phyloP scores from a whole-genome alignment of 2,113 vertebrate genomes.

The Paratilapia polleni region DNA sequence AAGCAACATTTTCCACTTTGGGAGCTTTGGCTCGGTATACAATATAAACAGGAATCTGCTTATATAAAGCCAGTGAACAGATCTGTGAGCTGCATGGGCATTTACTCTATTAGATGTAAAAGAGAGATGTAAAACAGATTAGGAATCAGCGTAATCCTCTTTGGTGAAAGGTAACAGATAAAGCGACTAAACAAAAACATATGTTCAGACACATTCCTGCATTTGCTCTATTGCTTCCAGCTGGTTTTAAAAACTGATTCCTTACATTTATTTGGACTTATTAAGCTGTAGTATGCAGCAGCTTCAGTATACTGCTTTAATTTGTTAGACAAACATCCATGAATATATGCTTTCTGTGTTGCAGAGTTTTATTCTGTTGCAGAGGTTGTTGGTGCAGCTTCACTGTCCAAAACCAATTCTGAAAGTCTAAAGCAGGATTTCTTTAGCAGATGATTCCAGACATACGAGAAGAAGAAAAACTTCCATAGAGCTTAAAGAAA shows the following conservation, averaged over 20 bases:
- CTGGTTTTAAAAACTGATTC: constrained; percentile 16
- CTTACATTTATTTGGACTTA: background rate
- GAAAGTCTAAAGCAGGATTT: constrained; percentile 24
- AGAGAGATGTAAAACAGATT: background rate
- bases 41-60: constrained; percentile 29
- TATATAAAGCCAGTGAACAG: constrained; percentile 16
- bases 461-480: constrained; percentile 5
- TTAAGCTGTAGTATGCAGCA: background rate
- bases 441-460: constrained; percentile 49
- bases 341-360: constrained; percentile 11
- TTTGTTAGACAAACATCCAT: constrained; percentile 14
- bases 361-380: background rate
- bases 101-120: constrained; percentile 1
- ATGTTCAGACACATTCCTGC: constrained; percentile 39
- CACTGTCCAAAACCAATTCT: constrained; percentile 7
- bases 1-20: constrained; percentile 39
- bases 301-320: background rate
- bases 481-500: constrained; percentile 39
- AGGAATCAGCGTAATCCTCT: constrained; percentile 16
- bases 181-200: constrained; percentile 51
- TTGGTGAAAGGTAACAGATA: constrained; percentile 28
- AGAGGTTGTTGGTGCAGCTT: constrained; percentile 8
- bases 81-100: background rate
- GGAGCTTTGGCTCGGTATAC: background rate
- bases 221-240: background rate